These are phyloP conservation scores for Vidua chalybeata DNA, from an alignment of 2,113 vertebrate species.

Conservation along the genomic window DNA sequence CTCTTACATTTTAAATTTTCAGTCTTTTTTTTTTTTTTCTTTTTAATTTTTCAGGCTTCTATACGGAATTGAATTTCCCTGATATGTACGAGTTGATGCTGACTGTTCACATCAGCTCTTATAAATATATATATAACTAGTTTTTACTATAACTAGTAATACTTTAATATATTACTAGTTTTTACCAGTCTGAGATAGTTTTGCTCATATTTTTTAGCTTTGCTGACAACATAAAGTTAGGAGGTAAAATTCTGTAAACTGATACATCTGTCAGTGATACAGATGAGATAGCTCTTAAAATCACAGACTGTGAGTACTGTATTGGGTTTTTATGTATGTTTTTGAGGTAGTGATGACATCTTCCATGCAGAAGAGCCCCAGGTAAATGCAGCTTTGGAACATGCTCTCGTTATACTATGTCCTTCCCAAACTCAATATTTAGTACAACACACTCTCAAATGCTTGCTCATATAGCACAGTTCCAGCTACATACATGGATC, in stretches of 20 bases:
- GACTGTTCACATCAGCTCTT: not conserved
- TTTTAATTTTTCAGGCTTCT: not conserved
- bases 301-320: not conserved
- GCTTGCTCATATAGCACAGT: not conserved
- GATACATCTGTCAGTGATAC: not conserved
- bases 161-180: too few relatives aligned
- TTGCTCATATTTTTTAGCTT: not conserved
- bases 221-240: not conserved
- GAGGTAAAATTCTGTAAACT: not conserved
- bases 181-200: not conserved
- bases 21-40: not conserved
- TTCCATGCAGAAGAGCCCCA: not conserved
- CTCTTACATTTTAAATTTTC: not conserved
- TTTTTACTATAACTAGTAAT: not conserved
- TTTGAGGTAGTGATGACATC: not conserved
- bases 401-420: not conserved
- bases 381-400: not conserved
- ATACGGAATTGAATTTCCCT: not conserved
- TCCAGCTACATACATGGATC: not conserved
- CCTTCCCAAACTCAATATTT: not conserved
- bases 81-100: not conserved
- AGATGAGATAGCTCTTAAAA: not conserved
- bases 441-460: not conserved
- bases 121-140: not conserved
- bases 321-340: not conserved